Conservation (phyloP, 2,888 invertebrate species). For the Bombylius discolor region DNA sequence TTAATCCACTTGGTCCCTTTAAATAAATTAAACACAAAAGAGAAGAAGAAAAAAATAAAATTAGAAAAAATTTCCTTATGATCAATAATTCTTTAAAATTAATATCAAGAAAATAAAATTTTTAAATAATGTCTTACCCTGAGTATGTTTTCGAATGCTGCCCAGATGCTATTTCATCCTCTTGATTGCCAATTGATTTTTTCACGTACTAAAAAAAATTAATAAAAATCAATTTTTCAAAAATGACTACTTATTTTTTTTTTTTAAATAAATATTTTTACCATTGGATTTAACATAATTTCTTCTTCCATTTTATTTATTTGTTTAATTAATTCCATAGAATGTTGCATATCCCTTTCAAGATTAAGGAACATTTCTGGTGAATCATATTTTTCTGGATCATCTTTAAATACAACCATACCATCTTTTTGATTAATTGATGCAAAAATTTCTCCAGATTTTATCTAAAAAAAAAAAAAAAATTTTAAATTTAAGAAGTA, state of each 20-base stretch:
- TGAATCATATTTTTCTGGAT: constrained; percentile 88
- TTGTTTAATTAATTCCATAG: constrained; percentile 78
- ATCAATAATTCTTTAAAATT: background rate
- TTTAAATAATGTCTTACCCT: constrained; percentile 21
- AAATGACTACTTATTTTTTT: background rate
- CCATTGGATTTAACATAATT: constrained; percentile 81
- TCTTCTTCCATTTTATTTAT: constrained; percentile 89
- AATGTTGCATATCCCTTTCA: constrained; percentile 73
- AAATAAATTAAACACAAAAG: background rate
- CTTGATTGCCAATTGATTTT: constrained; percentile 47
- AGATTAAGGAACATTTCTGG: constrained; percentile 75
- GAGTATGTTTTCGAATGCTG: constrained; percentile 34
- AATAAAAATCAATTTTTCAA: background rate
- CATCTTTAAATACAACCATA: constrained; percentile 93
- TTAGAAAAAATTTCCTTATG: background rate
- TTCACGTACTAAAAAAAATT: constrained; percentile 43
- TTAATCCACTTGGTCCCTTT: constrained; percentile 35
- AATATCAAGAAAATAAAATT: background rate
- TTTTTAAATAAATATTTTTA: constrained; percentile 18
- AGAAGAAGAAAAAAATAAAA: background rate
- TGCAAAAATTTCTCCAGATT: constrained; percentile 92
- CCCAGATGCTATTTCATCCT: constrained; percentile 39
- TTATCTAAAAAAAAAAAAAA: constrained; percentile 51
- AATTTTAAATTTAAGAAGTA: constrained; percentile 6
- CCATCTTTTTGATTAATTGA: constrained; percentile 96